phyloP scores from a whole-genome alignment of 2,888 invertebrate genomes.

The Acleris laterana region DNA sequence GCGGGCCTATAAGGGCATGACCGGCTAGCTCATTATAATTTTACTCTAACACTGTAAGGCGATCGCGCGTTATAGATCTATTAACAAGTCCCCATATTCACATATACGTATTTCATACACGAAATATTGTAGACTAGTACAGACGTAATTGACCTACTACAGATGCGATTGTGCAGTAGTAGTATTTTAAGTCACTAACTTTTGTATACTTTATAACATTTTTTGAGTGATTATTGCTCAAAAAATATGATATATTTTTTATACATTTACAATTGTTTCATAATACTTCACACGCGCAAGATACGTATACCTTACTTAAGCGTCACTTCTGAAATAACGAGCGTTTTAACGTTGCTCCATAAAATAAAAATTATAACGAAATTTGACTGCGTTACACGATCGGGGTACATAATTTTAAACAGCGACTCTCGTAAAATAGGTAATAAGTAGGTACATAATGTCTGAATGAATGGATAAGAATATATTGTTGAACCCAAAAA shows the following conservation, averaged over 20 bases:
- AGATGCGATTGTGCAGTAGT: too few species aligned
- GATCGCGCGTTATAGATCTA: conserved; percentile 38
- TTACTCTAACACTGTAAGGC: conserved; percentile 65
- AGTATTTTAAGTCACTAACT: too few species aligned
- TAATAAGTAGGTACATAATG: not conserved
- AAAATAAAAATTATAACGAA: conserved; percentile 36
- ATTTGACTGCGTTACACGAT: conserved; percentile 34
- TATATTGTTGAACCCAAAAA: conserved; percentile 5
- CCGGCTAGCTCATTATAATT: conserved; percentile 69
- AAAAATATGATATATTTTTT: too few species aligned
- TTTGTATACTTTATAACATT: too few species aligned
- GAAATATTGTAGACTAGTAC: too few species aligned
- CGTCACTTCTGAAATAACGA: conserved; percentile 32
- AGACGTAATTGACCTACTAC: too few species aligned
- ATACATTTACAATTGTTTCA: too few species aligned
- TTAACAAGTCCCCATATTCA: too few species aligned
- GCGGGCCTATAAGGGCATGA: conserved; percentile 53
- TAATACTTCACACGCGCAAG: too few species aligned
- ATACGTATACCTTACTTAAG: not conserved
- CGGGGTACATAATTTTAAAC: conserved; percentile 22
- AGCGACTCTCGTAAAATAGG: conserved; percentile 15
- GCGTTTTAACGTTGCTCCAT: conserved; percentile 30
- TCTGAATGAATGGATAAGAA: conserved; percentile 2
- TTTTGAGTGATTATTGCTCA: too few species aligned
- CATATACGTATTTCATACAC: too few species aligned